These are phyloP conservation scores for Dipodomys spectabilis DNA, from an alignment of 2,113 vertebrate species.

Conservation along the genomic window DNA sequence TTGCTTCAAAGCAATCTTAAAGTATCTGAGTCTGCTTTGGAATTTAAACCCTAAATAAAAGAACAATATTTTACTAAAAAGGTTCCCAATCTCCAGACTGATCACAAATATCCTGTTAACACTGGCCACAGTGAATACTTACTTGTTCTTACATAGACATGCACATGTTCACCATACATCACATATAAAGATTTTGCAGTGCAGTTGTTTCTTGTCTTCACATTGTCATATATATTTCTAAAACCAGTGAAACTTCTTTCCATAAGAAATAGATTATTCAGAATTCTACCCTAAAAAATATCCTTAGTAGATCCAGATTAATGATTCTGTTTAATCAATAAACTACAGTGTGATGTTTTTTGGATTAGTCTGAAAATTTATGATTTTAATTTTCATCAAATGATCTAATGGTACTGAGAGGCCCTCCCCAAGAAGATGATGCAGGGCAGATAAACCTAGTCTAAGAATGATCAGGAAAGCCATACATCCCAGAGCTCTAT, in stretches of 20 bases:
- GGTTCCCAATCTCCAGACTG: neutral
- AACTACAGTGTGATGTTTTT: neutral
- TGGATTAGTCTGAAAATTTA: neutral
- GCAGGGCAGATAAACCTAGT: neutral
- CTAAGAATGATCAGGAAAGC: neutral
- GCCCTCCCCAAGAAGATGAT: neutral
- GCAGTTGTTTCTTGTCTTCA: neutral
- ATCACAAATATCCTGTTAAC: neutral
- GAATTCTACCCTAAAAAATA: neutral
- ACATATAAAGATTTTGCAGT: neutral
- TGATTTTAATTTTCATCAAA: neutral
- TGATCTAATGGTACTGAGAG: neutral
- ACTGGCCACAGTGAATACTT: neutral
- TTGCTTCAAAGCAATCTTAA: constrained; percentile 34
- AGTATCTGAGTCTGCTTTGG: constrained; percentile 32
- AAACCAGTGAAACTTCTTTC: neutral
- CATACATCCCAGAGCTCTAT: too few relatives aligned
- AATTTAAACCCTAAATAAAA: neutral
- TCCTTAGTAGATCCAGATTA: neutral
- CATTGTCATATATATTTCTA: neutral
- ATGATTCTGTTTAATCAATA: neutral
- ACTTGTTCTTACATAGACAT: neutral
- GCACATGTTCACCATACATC: too few relatives aligned
- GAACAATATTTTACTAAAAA: constrained; percentile 6
- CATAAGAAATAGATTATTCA: neutral